Percentiles rank a stretch among this genome's conserved stretches.
Conservation (phyloP, 2,797 vertebrate genomes). For the Anableps anableps region DNA sequence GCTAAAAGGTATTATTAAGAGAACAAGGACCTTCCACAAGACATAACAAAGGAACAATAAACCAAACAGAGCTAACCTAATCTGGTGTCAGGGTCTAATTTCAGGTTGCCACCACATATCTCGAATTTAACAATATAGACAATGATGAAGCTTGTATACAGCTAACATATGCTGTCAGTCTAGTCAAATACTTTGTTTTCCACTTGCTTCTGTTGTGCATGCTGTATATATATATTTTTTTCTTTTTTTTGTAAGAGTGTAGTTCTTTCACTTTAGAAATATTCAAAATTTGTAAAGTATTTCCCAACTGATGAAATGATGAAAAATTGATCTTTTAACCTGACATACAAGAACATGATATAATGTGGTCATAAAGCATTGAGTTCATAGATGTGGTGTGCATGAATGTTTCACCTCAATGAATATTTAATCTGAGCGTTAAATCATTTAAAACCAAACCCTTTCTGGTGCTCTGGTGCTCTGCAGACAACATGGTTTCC, state of each 20-base stretch:
- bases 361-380: slow-evolving; percentile 50
- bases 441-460: slow-evolving; percentile 73
- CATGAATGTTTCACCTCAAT: slow-evolving; percentile 79
- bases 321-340: slow-evolving; percentile 9
- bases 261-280: not conserved
- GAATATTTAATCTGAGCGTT: slow-evolving; percentile 72
- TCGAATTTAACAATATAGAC: not conserved
- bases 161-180: not conserved
- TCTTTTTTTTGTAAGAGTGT: not conserved
- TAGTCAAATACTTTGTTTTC: not conserved
- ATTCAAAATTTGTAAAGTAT: not conserved
- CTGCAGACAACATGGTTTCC: slow-evolving; percentile 56
- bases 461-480: slow-evolving; percentile 70
- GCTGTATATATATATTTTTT: not conserved
- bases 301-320: not conserved
- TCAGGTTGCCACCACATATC: not conserved
- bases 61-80: not conserved
- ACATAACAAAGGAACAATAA: not conserved
- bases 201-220: not conserved
- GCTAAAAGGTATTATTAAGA: not conserved
- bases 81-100: not conserved
- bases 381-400: slow-evolving; percentile 66
- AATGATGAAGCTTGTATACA: not conserved
- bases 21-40: not conserved
- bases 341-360: slow-evolving; percentile 33